A percentile compares a stretch with the other conserved stretches of the same genome.
Conservation (phyloP, 1,140 invertebrate species). For the Drosophila hydei region DNA sequence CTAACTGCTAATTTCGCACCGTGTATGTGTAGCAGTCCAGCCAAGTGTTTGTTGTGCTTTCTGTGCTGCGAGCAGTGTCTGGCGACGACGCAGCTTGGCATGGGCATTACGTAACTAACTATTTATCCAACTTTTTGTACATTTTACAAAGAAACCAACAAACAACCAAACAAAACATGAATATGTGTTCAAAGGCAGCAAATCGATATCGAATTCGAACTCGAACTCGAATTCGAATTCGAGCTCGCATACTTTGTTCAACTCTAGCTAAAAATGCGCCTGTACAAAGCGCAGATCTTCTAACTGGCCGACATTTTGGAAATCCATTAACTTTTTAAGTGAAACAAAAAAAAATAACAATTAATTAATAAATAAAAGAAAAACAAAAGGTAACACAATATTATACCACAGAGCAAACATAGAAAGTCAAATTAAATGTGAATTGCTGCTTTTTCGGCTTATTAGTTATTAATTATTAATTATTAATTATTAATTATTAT, state of each 20-base stretch:
- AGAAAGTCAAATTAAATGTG: constrained; percentile 8
- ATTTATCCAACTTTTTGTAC: constrained; percentile 39
- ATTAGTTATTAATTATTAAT: constrained; percentile 1
- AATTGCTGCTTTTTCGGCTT: constrained; percentile 21
- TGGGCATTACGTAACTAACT: constrained; percentile 3
- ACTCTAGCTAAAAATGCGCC: constrained; percentile 16
- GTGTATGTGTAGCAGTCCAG: neutral
- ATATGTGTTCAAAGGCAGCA: constrained; percentile 30
- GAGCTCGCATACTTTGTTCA: constrained; percentile 9
- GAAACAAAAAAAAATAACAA: neutral
- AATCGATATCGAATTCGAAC: constrained; percentile 8
- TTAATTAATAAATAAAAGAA: neutral
- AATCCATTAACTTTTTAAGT: too few relatives aligned
- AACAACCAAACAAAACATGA: too few relatives aligned
- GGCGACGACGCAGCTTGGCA: neutral
- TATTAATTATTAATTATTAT: constrained; percentile 31
- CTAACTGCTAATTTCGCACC: neutral
- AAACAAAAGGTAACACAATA: too few relatives aligned
- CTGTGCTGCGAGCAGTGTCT: neutral
- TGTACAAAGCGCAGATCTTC: constrained; percentile 22
- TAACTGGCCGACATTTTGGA: too few relatives aligned
- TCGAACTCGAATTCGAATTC: constrained; percentile 2
- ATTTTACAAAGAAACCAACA: constrained; percentile 20
- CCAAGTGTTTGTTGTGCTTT: neutral
- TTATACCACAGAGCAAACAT: too few relatives aligned